Evolutionary conservation across 2,113 vertebrate species (phyloP).

Genomic region (Tauraco erythrolophus): DNA sequence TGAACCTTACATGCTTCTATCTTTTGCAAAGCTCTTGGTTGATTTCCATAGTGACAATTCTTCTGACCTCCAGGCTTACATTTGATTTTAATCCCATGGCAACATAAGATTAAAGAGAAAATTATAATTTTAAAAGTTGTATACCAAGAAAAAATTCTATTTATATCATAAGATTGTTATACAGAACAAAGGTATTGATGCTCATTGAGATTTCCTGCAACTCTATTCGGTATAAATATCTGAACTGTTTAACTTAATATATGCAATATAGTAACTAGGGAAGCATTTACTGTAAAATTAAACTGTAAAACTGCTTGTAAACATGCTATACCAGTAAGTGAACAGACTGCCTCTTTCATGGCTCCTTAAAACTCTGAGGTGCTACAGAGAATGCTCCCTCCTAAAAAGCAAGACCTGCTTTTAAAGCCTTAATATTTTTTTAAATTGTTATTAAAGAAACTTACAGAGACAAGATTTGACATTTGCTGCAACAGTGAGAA

Average conservation of each 20-base stretch:
- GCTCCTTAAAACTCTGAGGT: not conserved
- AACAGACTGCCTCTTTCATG: not conserved
- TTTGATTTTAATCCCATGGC: not conserved
- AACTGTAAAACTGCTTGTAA: not conserved
- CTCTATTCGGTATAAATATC: not conserved
- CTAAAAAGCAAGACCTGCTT: not conserved
- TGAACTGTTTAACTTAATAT: not conserved
- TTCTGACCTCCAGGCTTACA: not conserved
- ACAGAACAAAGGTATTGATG: not conserved
- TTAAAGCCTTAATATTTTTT: not conserved
- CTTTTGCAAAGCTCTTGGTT: not conserved
- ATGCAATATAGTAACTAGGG: not conserved
- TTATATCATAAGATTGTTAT: not conserved
- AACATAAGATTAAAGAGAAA: not conserved
- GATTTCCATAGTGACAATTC: not conserved
- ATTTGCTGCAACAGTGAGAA: not conserved
- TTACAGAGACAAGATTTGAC: fast-evolving
- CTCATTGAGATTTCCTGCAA: not conserved
- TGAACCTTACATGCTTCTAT: not conserved
- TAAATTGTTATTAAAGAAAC: not conserved
- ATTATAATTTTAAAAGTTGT: not conserved
- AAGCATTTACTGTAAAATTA: not conserved
- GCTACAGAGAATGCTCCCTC: fast-evolving
- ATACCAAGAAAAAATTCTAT: not conserved
- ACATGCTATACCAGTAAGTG: fast-evolving